Evolutionary conservation across 2,797 vertebrate genomes (phyloP), one percentile per base, ranked within the genome.

Genomic region (Chelmon rostratus): DNA sequence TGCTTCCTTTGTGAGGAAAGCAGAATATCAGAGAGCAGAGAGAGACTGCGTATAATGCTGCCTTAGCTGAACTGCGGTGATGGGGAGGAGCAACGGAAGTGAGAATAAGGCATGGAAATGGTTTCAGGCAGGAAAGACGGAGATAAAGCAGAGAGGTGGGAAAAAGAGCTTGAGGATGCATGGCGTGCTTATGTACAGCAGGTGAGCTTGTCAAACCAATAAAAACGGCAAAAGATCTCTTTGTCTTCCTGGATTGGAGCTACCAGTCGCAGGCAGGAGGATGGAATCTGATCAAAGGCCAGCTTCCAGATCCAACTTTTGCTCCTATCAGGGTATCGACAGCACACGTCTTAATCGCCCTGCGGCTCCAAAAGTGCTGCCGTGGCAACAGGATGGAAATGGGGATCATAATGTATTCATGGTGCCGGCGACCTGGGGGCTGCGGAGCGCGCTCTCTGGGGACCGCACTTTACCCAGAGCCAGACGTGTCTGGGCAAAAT

Each of bases 401-500:
- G 96, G 94, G 97, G 96, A 96, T 97, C 96, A 98, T 99, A 98
- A 99, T 98, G 97, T 98, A 99, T 98, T 98, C 97, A 97, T 98
- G 97, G 97, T 97, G 97, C 97, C 96, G 96, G 97, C 97, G 98
- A 99, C 98, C 98, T 97, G 97, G 98, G 98, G 98, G 97, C 97
- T 98, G 97, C 97, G 96, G 97, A 97, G 97, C 95, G 86, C 83
- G 91, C 96, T 98, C 98, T 98, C 98, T 93, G 94, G 98, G 97
- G 97, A 99, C 96, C 95, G 96, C 97, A 97, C 98, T 99, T 99
- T 98, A 99, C 98, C 98, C 98, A 97, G 97, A 98, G 97, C 97
- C 97, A 99, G 98, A 99, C 98, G 97, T 98, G 98, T 98, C 98
- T 98, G 97, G 96, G 98, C 98, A 98, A 99, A 99, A 99, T 99